phyloP scores from a whole-genome alignment of 2,888 invertebrate species.

The Apamea crenata region DNA sequence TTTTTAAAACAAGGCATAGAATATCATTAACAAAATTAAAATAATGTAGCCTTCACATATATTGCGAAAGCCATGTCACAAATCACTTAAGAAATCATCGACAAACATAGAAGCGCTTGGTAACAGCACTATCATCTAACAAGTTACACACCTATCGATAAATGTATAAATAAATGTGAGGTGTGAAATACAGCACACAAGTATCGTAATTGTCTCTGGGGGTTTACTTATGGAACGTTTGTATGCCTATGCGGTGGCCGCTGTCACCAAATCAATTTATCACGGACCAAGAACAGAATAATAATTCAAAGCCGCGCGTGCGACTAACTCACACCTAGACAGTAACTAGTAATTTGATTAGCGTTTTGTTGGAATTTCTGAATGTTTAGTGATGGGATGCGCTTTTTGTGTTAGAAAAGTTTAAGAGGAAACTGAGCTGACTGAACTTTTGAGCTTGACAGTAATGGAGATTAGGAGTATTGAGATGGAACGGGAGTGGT shows the following conservation, averaged over 20 bases:
- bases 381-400: conserved; percentile 53
- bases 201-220: conserved; percentile 77
- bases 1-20: conserved; percentile 49
- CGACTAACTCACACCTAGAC: conserved; percentile 81
- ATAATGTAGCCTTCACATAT: conserved; percentile 48
- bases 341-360: conserved; percentile 83
- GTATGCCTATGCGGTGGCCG: conserved; percentile 79
- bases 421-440: background rate
- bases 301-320: conserved; percentile 81
- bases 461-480: background rate
- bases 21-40: conserved; percentile 48
- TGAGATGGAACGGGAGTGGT: background rate
- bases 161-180: conserved; percentile 68
- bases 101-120: conserved; percentile 45
- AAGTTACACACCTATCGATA: conserved; percentile 65
- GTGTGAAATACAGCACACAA: conserved; percentile 74
- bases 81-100: conserved; percentile 51
- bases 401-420: conserved; percentile 10
- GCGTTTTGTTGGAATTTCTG: conserved; percentile 72
- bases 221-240: conserved; percentile 78
- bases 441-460: no score
- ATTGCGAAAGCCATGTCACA: conserved; percentile 54
- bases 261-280: conserved; percentile 86
- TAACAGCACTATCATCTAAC: conserved; percentile 53
- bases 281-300: conserved; percentile 82